phyloP scores from a whole-genome alignment of 2,113 vertebrate species.

The Tor tambroides region DNA sequence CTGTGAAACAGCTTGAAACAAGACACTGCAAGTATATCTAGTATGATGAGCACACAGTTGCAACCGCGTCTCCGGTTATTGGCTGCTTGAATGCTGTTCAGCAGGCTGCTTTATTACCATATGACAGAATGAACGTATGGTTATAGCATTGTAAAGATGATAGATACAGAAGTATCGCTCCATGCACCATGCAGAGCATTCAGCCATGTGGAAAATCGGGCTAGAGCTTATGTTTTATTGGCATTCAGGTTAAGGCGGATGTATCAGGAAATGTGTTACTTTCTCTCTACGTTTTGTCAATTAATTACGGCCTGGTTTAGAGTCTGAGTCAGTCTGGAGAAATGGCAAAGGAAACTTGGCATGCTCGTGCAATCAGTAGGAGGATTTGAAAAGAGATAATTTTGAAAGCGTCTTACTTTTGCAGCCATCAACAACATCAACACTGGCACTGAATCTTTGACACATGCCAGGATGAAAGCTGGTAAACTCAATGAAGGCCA shows the following conservation, averaged over 20 bases:
- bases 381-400: constrained; percentile 43
- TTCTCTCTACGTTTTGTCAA: not conserved
- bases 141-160: constrained; percentile 29
- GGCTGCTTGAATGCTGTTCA: constrained; percentile 7
- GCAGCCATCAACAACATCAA: constrained; percentile 39
- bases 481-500: constrained; percentile 10
- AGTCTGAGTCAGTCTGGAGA: constrained; percentile 46
- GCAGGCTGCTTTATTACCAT: constrained; percentile 29
- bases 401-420: constrained; percentile 38
- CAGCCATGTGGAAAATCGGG: constrained; percentile 1
- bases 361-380: constrained; percentile 16
- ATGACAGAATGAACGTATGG: not conserved
- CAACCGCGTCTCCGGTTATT: not conserved
- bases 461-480: constrained; percentile 24
- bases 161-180: not conserved
- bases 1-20: not conserved
- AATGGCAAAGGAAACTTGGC: constrained; percentile 24
- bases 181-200: not conserved
- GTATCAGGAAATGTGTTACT: constrained; percentile 8
- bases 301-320: constrained; percentile 38
- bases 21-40: not conserved
- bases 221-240: not conserved
- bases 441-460: constrained; percentile 22
- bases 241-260: not conserved
- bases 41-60: not conserved